These are phyloP conservation scores for Hoplodrina ambigua DNA, from an alignment of 2,888 invertebrate species.

Conservation along the genomic window DNA sequence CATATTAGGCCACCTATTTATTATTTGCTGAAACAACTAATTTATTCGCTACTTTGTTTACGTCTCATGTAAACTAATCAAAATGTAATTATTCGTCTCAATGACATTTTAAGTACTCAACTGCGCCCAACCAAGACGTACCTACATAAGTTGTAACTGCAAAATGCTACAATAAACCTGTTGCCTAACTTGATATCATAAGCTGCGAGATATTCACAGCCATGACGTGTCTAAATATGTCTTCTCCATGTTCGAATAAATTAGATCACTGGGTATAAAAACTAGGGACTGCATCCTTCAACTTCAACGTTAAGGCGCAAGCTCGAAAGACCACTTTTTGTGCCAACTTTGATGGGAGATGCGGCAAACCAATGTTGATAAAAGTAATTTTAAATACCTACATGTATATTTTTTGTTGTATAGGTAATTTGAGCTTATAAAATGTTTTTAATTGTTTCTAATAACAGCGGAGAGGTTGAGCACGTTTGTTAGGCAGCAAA, in stretches of 20 bases:
- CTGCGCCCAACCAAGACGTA: slow-evolving; percentile 14
- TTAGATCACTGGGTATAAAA: slow-evolving; percentile 58
- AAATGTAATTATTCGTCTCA: slow-evolving; percentile 13
- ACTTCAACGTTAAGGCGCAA: slow-evolving; percentile 41
- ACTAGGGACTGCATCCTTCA: slow-evolving; percentile 56
- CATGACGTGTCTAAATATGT: slow-evolving; percentile 45
- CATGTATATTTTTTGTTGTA: slow-evolving; percentile 31
- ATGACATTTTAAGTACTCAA: slow-evolving; percentile 34
- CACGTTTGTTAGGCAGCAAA: neutral
- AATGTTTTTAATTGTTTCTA: slow-evolving; percentile 46
- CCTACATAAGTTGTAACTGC: slow-evolving; percentile 4
- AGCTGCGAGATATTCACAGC: slow-evolving; percentile 41
- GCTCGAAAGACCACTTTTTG: slow-evolving; percentile 52
- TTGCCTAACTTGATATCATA: slow-evolving; percentile 38
- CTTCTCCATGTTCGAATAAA: slow-evolving; percentile 52
- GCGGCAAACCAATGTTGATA: slow-evolving; percentile 49
- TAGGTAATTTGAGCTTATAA: slow-evolving; percentile 17
- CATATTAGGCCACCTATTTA: neutral
- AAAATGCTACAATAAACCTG: slow-evolving; percentile 24
- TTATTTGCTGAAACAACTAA: neutral
- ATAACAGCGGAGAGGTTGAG: slow-evolving; percentile 14
- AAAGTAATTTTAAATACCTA: slow-evolving; percentile 49
- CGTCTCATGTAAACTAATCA: slow-evolving; percentile 13
- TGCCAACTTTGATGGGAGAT: slow-evolving; percentile 38
- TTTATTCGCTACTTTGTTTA: slow-evolving; percentile 5